phyloP scores from a whole-genome alignment of 2,113 vertebrate genomes.

The Cheilinus undulatus region DNA sequence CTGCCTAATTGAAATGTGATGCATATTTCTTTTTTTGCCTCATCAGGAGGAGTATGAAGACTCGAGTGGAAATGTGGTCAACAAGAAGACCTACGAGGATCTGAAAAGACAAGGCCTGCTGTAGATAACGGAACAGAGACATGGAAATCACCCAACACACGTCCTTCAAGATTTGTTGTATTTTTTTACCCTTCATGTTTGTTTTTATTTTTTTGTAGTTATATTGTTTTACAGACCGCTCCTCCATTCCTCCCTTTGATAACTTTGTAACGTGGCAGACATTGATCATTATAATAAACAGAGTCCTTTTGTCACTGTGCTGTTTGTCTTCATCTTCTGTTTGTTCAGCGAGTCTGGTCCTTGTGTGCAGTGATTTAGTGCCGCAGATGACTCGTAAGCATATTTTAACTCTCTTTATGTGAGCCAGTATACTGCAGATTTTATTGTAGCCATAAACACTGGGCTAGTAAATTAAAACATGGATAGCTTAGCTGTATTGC shows the following conservation, averaged over 20 bases:
- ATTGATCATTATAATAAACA: constrained; percentile 74
- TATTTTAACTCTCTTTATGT: constrained; percentile 6
- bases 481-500: not conserved
- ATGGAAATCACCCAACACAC: not conserved
- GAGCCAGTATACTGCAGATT: not conserved
- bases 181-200: constrained; percentile 25
- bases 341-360: not conserved
- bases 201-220: constrained; percentile 59
- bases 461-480: constrained; percentile 2
- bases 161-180: not conserved
- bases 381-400: not conserved
- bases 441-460: constrained; percentile 6
- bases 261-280: constrained; percentile 50
- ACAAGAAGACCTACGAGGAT: constrained; percentile 98
- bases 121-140: constrained; percentile 67
- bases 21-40: not conserved
- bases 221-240: constrained; percentile 51
- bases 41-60: constrained; percentile 97
- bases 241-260: constrained; percentile 29
- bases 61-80: constrained; percentile 97
- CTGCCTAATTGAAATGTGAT: not conserved
- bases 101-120: constrained; percentile 96
- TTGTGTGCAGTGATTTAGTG: constrained; percentile 9
- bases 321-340: not conserved
- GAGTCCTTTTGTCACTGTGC: constrained; percentile 36